phyloP scores from a whole-genome alignment of 1,140 invertebrate genomes.

The Wasmannia auropunctata region DNA sequence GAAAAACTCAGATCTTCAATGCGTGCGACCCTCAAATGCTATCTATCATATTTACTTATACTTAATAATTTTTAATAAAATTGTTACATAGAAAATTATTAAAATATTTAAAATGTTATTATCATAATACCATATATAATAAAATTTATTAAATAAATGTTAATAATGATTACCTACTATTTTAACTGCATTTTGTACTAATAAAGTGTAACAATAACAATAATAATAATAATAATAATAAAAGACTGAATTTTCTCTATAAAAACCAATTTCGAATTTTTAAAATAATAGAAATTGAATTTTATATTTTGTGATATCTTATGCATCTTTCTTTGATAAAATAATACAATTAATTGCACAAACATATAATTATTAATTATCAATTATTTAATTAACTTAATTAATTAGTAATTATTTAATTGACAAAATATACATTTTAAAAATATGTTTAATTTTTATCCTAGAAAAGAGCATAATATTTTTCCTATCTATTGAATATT shows the following conservation, averaged over 20 bases:
- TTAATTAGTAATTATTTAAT: too few species aligned
- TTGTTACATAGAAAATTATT: background rate
- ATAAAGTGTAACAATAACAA: background rate
- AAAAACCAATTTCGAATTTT: background rate
- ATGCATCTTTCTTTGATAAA: background rate
- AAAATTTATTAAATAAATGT: too few species aligned
- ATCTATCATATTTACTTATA: background rate
- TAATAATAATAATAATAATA: background rate
- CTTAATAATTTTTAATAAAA: conserved; percentile 2
- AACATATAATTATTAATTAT: background rate
- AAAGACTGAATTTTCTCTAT: too few species aligned
- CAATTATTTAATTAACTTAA: too few species aligned
- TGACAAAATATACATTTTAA: too few species aligned
- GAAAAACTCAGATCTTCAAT: conserved; percentile 9
- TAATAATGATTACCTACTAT: background rate
- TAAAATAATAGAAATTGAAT: background rate
- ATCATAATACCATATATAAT: too few species aligned
- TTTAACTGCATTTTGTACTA: background rate
- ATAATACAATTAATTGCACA: background rate
- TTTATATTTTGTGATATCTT: background rate
- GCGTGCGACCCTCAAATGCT: background rate
- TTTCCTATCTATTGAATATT: background rate
- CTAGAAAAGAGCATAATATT: background rate
- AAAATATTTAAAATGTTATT: background rate
- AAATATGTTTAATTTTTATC: too few species aligned